Percentiles rank a stretch among this genome's conserved stretches.
These are phyloP conservation scores for Dione juno DNA, from an alignment of 2,888 invertebrate species.

Conservation along the genomic window DNA sequence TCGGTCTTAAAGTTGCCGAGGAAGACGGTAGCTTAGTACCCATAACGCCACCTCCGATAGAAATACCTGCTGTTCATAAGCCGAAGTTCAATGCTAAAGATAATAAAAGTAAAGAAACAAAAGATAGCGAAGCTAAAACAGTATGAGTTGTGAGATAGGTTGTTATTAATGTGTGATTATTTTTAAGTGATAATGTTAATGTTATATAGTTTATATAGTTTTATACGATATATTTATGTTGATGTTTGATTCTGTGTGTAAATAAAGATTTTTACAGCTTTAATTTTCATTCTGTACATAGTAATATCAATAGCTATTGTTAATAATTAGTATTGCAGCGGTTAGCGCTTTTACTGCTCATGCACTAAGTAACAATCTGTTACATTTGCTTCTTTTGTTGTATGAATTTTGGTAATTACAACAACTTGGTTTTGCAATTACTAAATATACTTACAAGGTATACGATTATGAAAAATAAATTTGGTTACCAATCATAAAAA, in stretches of 20 bases:
- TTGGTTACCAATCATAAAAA: not conserved
- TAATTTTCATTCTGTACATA: slow-evolving; percentile 10
- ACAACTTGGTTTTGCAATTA: not conserved
- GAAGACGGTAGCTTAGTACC: slow-evolving; percentile 85
- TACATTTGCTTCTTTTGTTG: not conserved
- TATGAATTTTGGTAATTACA: not conserved
- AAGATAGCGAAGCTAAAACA: slow-evolving; percentile 62
- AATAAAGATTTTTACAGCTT: slow-evolving; percentile 64
- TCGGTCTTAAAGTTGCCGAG: slow-evolving; percentile 89
- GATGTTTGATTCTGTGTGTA: slow-evolving; percentile 62
- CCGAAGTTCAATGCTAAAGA: slow-evolving; percentile 55
- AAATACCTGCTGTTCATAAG: slow-evolving; percentile 74
- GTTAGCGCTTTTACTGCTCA: too few species aligned
- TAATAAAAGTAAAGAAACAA: slow-evolving; percentile 58
- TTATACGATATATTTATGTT: slow-evolving; percentile 43
- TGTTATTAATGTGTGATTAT: slow-evolving; percentile 35
- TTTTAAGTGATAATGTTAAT: slow-evolving; percentile 40
- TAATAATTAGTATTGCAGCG: not conserved
- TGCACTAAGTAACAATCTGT: too few species aligned
- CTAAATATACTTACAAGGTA: not conserved
- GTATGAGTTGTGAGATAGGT: slow-evolving; percentile 53
- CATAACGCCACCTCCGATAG: slow-evolving; percentile 71
- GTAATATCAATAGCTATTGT: not conserved
- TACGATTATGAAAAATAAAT: not conserved
- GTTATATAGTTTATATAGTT: slow-evolving; percentile 38